Base-by-base conservation (phyloP, 1,140 invertebrate species). In the Linepithema humile region DNA sequence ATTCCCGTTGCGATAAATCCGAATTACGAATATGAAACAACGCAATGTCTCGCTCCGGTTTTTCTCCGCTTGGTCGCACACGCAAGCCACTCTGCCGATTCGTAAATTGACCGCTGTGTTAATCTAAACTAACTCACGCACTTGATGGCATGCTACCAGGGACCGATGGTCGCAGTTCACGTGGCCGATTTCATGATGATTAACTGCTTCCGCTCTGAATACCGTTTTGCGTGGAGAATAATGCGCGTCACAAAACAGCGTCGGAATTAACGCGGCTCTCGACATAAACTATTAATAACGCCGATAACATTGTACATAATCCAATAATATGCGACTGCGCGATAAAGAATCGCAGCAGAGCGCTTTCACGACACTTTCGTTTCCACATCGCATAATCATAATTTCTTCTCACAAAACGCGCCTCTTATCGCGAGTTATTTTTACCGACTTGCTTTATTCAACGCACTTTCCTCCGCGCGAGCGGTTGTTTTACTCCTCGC, bases 121-220 rank as follows among this genome's bases (percentile, higher is more conserved):
- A 50, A 65, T 80, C 67, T 26, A 15, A 62, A n/a, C n/a, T n/a
- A 29, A 43, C 35, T 85, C 65, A 69, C 60, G 77, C 65, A 45
- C 65, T 55, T 83, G 53, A 40, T 74, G 45, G 40, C 55, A 69
- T 82, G 43, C 67, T 85, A 69, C 45, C 57, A 82, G 60, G 57
- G 67, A 87, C 84, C 50, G 69, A 70, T 73, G 75, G 70, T 82
- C 38, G 73, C 23, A 65, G 62, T 29, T 35, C 32, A 43, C 59
- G 62, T 26, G 78, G 57, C 26, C 26, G 5, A 43, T 48, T 67
- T 73, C 15, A 23, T 29, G 23, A 53, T 35, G 17, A 80, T 70
- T 55, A 80, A 50, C 12, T 35, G 15, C 40, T 64, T 77, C 29
- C 26, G 72, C n/a, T 64, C 15, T 35, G n/a, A 20, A 17, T 35